Percentiles rank a stretch among this genome's conserved stretches.
Evolutionary conservation across 2,113 vertebrate species (phyloP).

Genomic region (Condylura cristata): DNA sequence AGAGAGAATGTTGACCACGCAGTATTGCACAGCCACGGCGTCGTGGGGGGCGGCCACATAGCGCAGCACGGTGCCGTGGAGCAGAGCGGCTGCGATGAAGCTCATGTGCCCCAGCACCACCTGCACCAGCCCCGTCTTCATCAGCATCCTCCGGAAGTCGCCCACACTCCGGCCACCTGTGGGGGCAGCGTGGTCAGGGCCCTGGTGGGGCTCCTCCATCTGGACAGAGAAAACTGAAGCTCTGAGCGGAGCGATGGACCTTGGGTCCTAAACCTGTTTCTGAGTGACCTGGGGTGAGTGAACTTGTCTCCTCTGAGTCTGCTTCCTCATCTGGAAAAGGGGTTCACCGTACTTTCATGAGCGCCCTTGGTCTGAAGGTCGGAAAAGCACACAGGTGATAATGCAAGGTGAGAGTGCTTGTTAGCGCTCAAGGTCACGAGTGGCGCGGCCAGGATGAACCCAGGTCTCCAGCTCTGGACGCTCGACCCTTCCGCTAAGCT

Average conservation of each 20-base stretch:
- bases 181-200: not conserved
- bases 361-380: not conserved
- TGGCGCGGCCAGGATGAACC: not conserved
- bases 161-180: slow-evolving; percentile 79
- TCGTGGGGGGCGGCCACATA: slow-evolving; percentile 86
- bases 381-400: not conserved
- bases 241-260: not conserved
- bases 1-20: slow-evolving; percentile 87
- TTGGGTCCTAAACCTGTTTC: not conserved
- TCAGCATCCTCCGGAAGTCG: slow-evolving; percentile 86
- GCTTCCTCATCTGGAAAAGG: not conserved
- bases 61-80: slow-evolving; percentile 92
- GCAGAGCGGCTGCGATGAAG: slow-evolving; percentile 90
- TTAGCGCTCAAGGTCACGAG: not conserved
- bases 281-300: not conserved
- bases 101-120: slow-evolving; percentile 92
- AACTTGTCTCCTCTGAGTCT: not conserved
- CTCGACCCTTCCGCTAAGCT: not conserved
- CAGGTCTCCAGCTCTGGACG: not conserved
- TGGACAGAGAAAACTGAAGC: not conserved
- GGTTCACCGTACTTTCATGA: not conserved
- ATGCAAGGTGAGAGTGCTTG: not conserved
- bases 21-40: slow-evolving; percentile 86
- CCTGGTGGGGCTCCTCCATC: not conserved
- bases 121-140: slow-evolving; percentile 94